Conservation (phyloP, 2,797 vertebrate species). For the Hozukius guyotensis region DNA sequence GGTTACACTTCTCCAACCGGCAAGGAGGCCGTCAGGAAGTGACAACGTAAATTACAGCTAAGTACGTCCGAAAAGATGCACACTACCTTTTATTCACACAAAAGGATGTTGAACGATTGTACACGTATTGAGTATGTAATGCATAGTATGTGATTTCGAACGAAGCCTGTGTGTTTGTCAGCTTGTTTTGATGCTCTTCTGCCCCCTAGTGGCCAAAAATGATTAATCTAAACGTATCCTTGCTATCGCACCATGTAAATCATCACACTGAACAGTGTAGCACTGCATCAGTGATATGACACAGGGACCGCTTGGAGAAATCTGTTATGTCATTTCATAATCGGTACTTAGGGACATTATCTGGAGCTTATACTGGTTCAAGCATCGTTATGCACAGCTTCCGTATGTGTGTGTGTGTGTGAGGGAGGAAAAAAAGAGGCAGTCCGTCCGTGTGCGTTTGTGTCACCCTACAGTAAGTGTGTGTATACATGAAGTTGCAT, state of each 20-base stretch:
- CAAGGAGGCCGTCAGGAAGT: too few relatives aligned
- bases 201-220: background rate
- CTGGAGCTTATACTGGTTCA: constrained; percentile 55
- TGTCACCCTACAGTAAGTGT: constrained; percentile 47
- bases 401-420: background rate
- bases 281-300: constrained; percentile 31
- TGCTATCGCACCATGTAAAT: background rate
- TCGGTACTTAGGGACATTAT: constrained; percentile 64
- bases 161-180: background rate
- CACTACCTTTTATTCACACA: too few relatives aligned
- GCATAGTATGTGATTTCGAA: too few relatives aligned
- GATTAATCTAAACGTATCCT: background rate
- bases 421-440: constrained; percentile 5
- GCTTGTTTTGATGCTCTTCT: background rate
- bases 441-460: constrained; percentile 42
- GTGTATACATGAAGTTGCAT: constrained; percentile 69
- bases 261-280: constrained; percentile 8
- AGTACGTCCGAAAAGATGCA: too few relatives aligned
- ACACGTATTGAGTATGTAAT: too few relatives aligned
- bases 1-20: too few relatives aligned
- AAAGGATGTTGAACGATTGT: too few relatives aligned
- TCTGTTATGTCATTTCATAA: constrained; percentile 70
- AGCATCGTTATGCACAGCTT: constrained; percentile 33
- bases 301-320: constrained; percentile 31
- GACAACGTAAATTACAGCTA: too few relatives aligned